Evolutionary conservation across 2,888 invertebrate genomes (phyloP).

Genomic region (Craniophora ligustri): DNA sequence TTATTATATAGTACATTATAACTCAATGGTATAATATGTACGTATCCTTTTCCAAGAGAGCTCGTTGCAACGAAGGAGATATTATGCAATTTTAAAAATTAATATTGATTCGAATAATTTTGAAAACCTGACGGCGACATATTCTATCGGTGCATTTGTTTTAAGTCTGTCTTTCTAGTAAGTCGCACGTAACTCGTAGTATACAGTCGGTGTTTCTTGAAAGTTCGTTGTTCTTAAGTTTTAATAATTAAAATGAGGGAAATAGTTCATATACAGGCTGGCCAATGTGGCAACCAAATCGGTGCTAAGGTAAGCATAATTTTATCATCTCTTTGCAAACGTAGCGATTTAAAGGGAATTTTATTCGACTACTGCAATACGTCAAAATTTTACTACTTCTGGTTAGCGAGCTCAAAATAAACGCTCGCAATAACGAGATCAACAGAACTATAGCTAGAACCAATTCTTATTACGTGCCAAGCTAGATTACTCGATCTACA

Average conservation of each 20-base stretch:
- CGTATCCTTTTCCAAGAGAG: neutral
- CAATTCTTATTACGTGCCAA: neutral
- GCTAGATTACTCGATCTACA: neutral
- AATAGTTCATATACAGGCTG: conserved; percentile 94
- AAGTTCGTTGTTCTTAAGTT: conserved; percentile 54
- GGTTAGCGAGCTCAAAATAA: neutral
- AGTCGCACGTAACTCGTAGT: conserved; percentile 60
- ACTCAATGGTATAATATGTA: neutral
- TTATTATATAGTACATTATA: neutral
- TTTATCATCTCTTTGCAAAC: neutral
- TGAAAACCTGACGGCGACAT: conserved; percentile 19
- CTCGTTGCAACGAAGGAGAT: conserved; percentile 1
- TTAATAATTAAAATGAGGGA: conserved; percentile 90
- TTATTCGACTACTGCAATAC: neutral
- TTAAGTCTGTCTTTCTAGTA: conserved; percentile 70
- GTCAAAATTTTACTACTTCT: neutral
- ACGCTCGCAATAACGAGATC: neutral
- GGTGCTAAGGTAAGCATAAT: conserved; percentile 78
- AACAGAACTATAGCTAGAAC: neutral
- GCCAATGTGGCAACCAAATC: conserved; percentile 91
- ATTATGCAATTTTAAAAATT: conserved; percentile 4
- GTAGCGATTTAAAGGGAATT: neutral
- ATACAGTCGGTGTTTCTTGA: conserved; percentile 51
- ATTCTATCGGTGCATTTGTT: conserved; percentile 68
- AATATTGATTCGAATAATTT: conserved; percentile 26